A percentile compares a stretch with the other conserved stretches of the same genome.
Evolutionary conservation across 2,113 vertebrate genomes (phyloP).

Genomic region (Sylvilagus bachmani): DNA sequence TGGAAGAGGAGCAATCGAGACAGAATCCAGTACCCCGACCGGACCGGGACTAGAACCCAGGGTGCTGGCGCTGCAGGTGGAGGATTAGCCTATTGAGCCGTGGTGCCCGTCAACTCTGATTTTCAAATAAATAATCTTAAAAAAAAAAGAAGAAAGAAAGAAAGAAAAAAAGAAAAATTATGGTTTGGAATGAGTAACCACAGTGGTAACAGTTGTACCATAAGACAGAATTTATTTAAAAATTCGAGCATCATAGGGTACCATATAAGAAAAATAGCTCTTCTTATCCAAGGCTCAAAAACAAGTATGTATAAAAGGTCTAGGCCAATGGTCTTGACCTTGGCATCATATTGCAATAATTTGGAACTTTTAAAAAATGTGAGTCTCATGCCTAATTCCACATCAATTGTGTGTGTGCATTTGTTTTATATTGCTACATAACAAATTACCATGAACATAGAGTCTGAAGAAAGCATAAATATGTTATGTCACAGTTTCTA

Average conservation of each 20-base stretch:
- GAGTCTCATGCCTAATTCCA: neutral
- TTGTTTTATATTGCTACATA: neutral
- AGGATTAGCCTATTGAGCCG: too few relatives aligned
- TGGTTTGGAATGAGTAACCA: neutral
- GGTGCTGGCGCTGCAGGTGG: too few relatives aligned
- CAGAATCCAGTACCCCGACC: too few relatives aligned
- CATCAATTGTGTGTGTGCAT: neutral
- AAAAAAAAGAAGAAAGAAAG: too few relatives aligned
- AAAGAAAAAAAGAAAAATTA: neutral
- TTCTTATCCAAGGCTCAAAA: slow-evolving; percentile 14
- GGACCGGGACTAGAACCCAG: too few relatives aligned
- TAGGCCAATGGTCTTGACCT: neutral
- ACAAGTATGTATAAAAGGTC: neutral
- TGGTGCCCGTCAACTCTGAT: too few relatives aligned
- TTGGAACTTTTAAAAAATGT: neutral
- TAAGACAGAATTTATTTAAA: slow-evolving; percentile 28
- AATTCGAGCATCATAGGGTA: neutral
- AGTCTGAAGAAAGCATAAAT: neutral
- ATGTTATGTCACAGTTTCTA: neutral
- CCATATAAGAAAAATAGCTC: slow-evolving; percentile 1
- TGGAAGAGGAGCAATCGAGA: too few relatives aligned
- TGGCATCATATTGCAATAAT: neutral
- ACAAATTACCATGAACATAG: neutral
- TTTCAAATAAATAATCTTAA: too few relatives aligned
- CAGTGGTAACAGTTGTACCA: neutral